phyloP scores from a whole-genome alignment of 2,797 vertebrate genomes.

The Perodicticus potto region DNA sequence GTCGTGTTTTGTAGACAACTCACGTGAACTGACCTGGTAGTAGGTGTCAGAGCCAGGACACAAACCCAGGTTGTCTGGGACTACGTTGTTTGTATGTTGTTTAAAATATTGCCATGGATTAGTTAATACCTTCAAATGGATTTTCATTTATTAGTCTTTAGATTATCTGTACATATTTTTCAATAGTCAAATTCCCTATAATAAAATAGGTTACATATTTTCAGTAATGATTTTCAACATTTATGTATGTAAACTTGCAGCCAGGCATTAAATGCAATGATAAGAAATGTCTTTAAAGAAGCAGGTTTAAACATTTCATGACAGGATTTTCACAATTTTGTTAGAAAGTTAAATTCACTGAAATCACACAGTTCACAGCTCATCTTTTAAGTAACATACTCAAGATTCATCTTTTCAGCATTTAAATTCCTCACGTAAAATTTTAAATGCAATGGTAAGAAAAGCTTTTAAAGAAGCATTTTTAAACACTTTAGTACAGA shows the following conservation, averaged over 20 bases:
- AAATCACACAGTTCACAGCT: background rate
- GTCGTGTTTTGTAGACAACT: background rate
- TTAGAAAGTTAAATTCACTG: background rate
- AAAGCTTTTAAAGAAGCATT: background rate
- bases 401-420: background rate
- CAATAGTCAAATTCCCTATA: background rate
- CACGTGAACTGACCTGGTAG: background rate
- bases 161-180: background rate
- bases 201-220: background rate
- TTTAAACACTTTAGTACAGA: background rate
- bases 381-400: background rate
- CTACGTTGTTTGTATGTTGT: background rate
- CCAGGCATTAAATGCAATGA: background rate
- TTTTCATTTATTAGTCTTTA: constrained; percentile 22
- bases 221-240: background rate
- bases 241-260: background rate
- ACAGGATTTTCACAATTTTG: background rate
- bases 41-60: background rate
- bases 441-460: background rate
- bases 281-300: background rate
- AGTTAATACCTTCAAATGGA: constrained; percentile 14
- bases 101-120: constrained; percentile 22
- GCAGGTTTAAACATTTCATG: background rate
- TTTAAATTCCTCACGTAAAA: background rate
- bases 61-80: background rate